A percentile compares a stretch with the other conserved stretches of the same genome.
These are phyloP conservation scores for Rotaria socialis DNA, from an alignment of 2,888 invertebrate genomes.

Conservation along the genomic window DNA sequence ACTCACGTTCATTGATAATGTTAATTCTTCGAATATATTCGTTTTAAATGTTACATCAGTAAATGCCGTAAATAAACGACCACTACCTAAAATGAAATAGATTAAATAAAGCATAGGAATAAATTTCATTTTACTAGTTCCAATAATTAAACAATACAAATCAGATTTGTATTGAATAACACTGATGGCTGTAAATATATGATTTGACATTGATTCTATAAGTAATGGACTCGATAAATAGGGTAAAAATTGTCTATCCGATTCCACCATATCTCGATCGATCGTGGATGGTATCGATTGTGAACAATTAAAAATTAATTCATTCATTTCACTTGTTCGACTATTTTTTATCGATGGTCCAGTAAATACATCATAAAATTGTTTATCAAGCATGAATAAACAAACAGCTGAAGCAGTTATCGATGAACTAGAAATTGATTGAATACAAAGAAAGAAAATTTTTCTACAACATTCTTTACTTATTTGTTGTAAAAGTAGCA, in stretches of 20 bases:
- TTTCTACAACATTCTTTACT: neutral
- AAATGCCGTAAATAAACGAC: conserved; percentile 26
- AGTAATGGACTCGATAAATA: neutral
- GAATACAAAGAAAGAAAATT: neutral
- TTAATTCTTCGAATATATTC: neutral
- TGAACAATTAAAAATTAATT: conserved; percentile 8
- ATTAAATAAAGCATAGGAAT: neutral
- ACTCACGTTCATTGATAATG: neutral
- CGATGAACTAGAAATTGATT: neutral
- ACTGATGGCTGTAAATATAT: neutral
- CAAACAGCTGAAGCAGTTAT: conserved; percentile 25
- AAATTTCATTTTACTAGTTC: neutral
- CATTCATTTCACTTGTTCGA: neutral
- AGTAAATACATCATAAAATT: conserved; percentile 30
- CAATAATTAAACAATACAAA: neutral
- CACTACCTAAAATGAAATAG: neutral
- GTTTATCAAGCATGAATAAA: conserved; percentile 1
- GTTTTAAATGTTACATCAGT: neutral
- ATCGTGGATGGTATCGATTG: conserved; percentile 10
- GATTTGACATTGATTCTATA: neutral
- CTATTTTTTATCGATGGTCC: neutral
- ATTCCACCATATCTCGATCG: conserved; percentile 5
- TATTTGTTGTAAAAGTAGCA: conserved; percentile 19
- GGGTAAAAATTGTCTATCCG: neutral
- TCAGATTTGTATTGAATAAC: neutral